Conservation (phyloP, 2,888 invertebrate genomes). For the Cancer borealis region DNA sequence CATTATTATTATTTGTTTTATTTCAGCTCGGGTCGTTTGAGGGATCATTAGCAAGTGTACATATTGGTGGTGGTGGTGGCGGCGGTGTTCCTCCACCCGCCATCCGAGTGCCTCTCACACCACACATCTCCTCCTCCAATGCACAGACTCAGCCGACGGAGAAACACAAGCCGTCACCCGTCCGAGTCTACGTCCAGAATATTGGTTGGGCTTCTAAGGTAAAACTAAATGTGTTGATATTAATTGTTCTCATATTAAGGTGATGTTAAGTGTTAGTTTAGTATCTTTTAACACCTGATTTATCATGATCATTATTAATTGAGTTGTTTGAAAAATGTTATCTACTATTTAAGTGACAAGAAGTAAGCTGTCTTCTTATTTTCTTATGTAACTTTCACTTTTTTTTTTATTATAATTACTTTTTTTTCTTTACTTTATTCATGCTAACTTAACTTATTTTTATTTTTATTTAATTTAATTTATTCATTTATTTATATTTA, state of each 20-base stretch:
- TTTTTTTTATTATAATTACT: background rate
- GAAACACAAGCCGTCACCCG: background rate
- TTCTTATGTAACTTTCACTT: background rate
- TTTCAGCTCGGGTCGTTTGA: conserved; percentile 67
- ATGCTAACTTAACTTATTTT: background rate
- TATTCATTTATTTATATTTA: too few relatives aligned
- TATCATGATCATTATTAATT: too few relatives aligned
- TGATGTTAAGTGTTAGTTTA: too few relatives aligned
- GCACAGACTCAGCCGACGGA: background rate
- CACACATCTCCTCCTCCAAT: conserved; percentile 18
- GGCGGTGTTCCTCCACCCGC: background rate
- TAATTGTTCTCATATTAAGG: background rate
- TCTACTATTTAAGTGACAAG: background rate
- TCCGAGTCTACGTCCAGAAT: conserved; percentile 47
- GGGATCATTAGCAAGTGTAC: conserved; percentile 52
- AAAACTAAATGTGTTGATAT: background rate
- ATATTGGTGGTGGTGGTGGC: background rate
- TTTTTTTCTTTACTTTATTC: background rate
- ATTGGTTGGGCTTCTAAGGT: conserved; percentile 67
- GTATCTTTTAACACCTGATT: too few relatives aligned
- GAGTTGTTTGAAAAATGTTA: background rate
- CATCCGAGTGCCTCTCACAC: conserved; percentile 44
- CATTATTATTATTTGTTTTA: background rate
- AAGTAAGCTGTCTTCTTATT: background rate
- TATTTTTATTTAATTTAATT: too few relatives aligned